Conservation (phyloP, 2,113 vertebrate genomes). For the Paradisaea rubra region DNA sequence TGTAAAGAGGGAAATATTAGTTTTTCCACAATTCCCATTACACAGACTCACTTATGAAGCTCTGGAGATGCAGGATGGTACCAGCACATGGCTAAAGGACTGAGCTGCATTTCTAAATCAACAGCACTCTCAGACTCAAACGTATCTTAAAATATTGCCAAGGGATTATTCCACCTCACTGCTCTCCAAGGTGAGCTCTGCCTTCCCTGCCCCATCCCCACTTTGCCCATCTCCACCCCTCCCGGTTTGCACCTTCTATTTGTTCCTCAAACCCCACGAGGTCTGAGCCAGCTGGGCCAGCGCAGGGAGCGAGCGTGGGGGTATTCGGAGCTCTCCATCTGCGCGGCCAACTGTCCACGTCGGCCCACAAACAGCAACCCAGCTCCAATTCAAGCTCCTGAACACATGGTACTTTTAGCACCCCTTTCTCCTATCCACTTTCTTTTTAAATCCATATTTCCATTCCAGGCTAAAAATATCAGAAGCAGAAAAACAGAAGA, state of each 20-base stretch:
- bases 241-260: background rate
- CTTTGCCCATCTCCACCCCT: background rate
- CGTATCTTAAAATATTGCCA: background rate
- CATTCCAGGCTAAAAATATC: background rate
- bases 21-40: background rate
- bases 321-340: background rate
- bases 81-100: fast-evolving
- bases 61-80: background rate
- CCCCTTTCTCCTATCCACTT: background rate
- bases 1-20: background rate
- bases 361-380: background rate
- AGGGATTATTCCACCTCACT: fast-evolving
- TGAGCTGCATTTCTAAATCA: background rate
- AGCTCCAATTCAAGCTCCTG: background rate
- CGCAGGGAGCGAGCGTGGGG: fast-evolving
- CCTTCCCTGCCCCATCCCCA: background rate
- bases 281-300: background rate
- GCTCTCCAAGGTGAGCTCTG: background rate
- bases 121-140: background rate
- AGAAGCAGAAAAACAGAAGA: background rate
- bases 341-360: background rate
- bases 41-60: background rate
- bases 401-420: slow-evolving; percentile 34
- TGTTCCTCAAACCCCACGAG: fast-evolving
- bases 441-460: background rate